Evolutionary conservation across 2,797 vertebrate genomes (phyloP).

Genomic region (Manis crassicaudata): DNA sequence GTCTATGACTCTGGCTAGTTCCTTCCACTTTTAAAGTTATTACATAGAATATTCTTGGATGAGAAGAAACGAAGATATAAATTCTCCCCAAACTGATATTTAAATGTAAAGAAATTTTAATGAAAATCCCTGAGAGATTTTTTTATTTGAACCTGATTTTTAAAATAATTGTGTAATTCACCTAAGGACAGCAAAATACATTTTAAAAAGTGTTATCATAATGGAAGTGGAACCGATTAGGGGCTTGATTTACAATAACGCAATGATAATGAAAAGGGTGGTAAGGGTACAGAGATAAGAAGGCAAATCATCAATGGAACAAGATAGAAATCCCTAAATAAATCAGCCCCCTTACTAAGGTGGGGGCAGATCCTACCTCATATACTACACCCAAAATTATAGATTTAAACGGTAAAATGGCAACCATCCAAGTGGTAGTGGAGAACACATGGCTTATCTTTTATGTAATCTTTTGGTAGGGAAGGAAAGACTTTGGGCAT

Average conservation of each 20-base stretch:
- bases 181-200: conserved; percentile 28
- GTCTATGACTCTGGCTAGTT: background rate
- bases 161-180: background rate
- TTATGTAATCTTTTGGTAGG: background rate
- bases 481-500: conserved; percentile 42
- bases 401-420: conserved; percentile 22
- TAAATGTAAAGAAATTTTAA: conserved; percentile 28
- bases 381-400: background rate
- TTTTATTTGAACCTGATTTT: conserved; percentile 27
- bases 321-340: conserved; percentile 40
- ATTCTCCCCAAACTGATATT: conserved; percentile 27
- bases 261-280: conserved; percentile 1
- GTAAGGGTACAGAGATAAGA: conserved; percentile 13
- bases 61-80: conserved; percentile 32
- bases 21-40: background rate
- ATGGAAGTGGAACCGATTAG: background rate
- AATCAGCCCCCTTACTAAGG: background rate
- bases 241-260: conserved; percentile 42
- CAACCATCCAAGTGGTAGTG: background rate
- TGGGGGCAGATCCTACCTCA: background rate
- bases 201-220: background rate
- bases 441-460: conserved; percentile 22
- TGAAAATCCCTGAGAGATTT: conserved; percentile 23
- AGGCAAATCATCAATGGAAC: conserved; percentile 1
- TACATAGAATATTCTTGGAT: background rate